These are phyloP conservation scores for Siniperca knerii DNA, from an alignment of 2,113 vertebrate species.

Conservation along the genomic window DNA sequence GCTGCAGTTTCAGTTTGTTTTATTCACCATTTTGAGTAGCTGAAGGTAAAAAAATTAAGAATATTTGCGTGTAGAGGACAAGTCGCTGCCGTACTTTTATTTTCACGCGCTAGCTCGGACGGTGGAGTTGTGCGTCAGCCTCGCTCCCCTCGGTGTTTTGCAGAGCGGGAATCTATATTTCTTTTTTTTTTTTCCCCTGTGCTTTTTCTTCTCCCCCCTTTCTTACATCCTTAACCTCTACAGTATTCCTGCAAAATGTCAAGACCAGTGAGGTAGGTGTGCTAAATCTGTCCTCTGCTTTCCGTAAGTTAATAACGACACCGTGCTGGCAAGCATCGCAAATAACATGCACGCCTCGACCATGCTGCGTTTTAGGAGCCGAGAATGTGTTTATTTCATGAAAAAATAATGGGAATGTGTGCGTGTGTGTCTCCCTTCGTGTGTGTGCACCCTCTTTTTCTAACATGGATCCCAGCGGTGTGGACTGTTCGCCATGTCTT, in stretches of 20 bases:
- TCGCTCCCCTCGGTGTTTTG: constrained; percentile 72
- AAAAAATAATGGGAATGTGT: constrained; percentile 69
- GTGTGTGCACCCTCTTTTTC: constrained; percentile 51
- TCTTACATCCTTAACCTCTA: constrained; percentile 82
- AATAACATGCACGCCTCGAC: constrained; percentile 69
- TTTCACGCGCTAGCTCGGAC: constrained; percentile 74
- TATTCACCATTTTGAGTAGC: constrained; percentile 90
- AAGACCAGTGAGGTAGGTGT: constrained; percentile 87
- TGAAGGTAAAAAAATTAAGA: constrained; percentile 82
- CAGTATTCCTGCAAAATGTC: constrained; percentile 88
- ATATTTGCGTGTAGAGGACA: constrained; percentile 75
- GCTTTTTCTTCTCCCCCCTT: constrained; percentile 68
- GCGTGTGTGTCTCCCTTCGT: constrained; percentile 5
- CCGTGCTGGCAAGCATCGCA: constrained; percentile 57
- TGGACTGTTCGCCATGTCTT: constrained; percentile 71
- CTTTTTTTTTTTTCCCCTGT: constrained; percentile 61
- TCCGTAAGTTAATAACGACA: constrained; percentile 50
- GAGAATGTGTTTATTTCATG: constrained; percentile 71
- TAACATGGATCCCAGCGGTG: constrained; percentile 77
- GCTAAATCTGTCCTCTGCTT: constrained; percentile 72
- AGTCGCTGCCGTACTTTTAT: constrained; percentile 68
- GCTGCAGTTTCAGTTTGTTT: constrained; percentile 91
- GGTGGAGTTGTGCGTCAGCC: constrained; percentile 74
- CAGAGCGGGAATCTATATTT: constrained; percentile 78
- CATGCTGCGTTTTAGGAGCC: constrained; percentile 60